Conservation (phyloP, 2,797 vertebrate species). For the Dromococcyx pavoninus region DNA sequence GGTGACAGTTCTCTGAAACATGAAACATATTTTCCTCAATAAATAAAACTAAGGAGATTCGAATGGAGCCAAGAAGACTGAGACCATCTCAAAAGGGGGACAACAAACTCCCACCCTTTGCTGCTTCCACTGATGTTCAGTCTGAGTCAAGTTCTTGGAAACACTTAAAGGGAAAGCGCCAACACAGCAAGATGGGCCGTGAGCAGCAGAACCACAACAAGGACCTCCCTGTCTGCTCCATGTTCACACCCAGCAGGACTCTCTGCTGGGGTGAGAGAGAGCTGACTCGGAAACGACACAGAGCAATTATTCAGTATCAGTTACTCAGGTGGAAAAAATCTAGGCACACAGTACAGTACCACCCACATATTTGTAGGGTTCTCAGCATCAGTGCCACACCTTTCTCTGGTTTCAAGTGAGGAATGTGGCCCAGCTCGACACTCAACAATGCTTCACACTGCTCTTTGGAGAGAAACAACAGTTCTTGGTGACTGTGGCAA, state of each 20-base stretch:
- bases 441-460: neutral
- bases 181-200: slow-evolving; percentile 16
- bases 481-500: slow-evolving; percentile 11
- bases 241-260: slow-evolving; percentile 41
- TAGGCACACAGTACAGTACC: slow-evolving; percentile 34
- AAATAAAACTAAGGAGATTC: neutral
- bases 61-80: neutral
- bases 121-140: slow-evolving; percentile 3
- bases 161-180: slow-evolving; percentile 48
- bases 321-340: slow-evolving; percentile 71
- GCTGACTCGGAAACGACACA: slow-evolving; percentile 35
- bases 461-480: neutral
- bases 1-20: neutral
- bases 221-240: slow-evolving; percentile 60
- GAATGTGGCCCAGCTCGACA: slow-evolving; percentile 47
- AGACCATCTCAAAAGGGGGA: neutral
- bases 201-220: slow-evolving; percentile 59
- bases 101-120: slow-evolving; percentile 34
- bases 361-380: slow-evolving; percentile 53
- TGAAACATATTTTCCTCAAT: neutral
- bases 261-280: slow-evolving; percentile 7
- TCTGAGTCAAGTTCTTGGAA: slow-evolving; percentile 47
- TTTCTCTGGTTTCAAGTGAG: slow-evolving; percentile 27
- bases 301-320: slow-evolving; percentile 55
- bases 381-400: slow-evolving; percentile 51